These are phyloP conservation scores for Elgaria multicarinata DNA, from an alignment of 2,113 vertebrate genomes.

Conservation along the genomic window DNA sequence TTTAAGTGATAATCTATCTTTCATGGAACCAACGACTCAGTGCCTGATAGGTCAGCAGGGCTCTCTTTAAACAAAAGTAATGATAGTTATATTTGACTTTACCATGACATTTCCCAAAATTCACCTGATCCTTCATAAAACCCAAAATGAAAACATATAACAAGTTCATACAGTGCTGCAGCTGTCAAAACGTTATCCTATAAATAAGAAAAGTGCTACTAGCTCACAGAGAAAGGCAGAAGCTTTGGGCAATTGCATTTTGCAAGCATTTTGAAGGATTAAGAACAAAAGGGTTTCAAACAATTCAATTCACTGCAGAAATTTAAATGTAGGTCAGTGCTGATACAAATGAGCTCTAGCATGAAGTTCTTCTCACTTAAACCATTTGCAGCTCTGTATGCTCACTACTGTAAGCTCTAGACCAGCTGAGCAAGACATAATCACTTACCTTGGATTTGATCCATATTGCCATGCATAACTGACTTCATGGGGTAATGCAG, in stretches of 20 bases:
- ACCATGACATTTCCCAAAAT: neutral
- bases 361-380: neutral
- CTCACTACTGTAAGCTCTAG: neutral
- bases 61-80: neutral
- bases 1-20: neutral
- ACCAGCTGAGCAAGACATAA: neutral
- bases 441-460: neutral
- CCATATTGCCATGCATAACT: neutral
- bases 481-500: neutral
- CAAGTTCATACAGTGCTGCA: neutral
- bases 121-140: slow-evolving; percentile 4
- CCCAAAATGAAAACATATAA: neutral
- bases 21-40: neutral
- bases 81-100: slow-evolving; percentile 22
- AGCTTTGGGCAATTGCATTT: neutral
- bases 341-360: neutral
- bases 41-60: neutral
- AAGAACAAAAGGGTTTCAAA: neutral
- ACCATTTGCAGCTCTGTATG: neutral
- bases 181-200: neutral
- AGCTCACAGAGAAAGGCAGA: neutral
- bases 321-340: neutral
- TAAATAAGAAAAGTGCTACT: neutral
- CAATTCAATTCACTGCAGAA: neutral
- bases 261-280: neutral